Evolutionary conservation across 2,113 vertebrate species (phyloP), one percentile per base, ranked within the genome.

Genomic region (Isichthys henryi): DNA sequence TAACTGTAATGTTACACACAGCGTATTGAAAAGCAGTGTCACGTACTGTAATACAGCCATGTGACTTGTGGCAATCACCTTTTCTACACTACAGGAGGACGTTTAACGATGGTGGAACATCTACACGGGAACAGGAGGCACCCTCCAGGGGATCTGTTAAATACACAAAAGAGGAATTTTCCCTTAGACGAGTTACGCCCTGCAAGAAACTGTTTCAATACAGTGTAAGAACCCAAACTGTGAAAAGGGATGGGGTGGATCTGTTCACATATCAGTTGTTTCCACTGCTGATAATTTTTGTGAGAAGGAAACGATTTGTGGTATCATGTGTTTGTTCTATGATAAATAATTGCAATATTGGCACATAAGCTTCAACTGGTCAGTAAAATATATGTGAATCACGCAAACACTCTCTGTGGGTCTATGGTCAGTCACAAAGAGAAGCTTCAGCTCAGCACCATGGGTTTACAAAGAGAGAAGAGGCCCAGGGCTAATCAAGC

Each of bases 171-270:
- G 13, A 80, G 35, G 35, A 43, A 8, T 80, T 80, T 80, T 11
- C 52, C 83, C 70, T 31, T 11, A 46, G 17, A 27, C 35, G n/a
- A 82, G n/a, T 43, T 31, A 77, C 0, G 43, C 74, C 74, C 35
- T 17, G 70, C 13, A 77, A 77, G 70, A 77, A n/a, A 85, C 43
- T 13, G 45, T 88, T 13, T 58, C 43, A 49, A 66, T 62, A 88
- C 39, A 35, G 43, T 70, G 46, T 89, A 77, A 88, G 80, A 85
- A 89, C 88, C 77, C 86, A 52, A 46, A 35, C 50, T 86, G 88
- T 89, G 77, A 66, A 86, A 89, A 49, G 58, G n/a, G 2, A 15
- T 53, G 43, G 21, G 74, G 86, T 52, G 58, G 84, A 53, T 43
- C 52, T 35, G 70, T 77, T 86, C 83, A 27, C 83, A 49, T 48